Conservation (phyloP, 2,113 vertebrate genomes). For the Pantherophis guttatus region DNA sequence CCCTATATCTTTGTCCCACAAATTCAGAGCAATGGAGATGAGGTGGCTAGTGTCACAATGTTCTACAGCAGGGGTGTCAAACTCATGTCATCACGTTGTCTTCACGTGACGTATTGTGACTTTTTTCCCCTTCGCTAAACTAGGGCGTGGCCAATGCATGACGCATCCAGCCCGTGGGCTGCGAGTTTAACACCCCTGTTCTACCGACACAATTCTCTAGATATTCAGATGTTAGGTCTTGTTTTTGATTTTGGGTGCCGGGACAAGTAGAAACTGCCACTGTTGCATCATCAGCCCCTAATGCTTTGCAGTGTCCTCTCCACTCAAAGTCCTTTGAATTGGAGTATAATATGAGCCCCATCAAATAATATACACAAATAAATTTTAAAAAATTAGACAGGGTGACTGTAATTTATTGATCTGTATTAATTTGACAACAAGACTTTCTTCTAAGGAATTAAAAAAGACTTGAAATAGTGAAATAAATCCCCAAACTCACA, state of each 20-base stretch:
- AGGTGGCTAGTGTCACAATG: not conserved
- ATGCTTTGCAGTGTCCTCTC: not conserved
- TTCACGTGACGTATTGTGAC: no score
- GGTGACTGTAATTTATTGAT: not conserved
- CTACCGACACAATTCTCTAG: not conserved
- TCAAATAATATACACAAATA: not conserved
- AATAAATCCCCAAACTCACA: not conserved
- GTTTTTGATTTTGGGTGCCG: not conserved
- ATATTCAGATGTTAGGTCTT: not conserved
- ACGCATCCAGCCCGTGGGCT: no score
- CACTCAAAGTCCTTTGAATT: not conserved
- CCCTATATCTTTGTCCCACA: not conserved
- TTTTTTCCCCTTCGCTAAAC: no score
- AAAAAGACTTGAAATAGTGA: not conserved
- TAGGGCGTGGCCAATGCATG: no score
- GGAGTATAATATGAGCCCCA: not conserved
- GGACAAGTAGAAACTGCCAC: not conserved
- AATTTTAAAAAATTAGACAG: not conserved
- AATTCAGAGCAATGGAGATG: not conserved
- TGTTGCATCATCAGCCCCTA: not conserved
- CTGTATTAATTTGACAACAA: not conserved
- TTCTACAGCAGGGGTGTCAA: not conserved
- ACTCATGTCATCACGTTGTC: rapidly evolving
- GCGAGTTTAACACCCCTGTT: not conserved
- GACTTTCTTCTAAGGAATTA: not conserved